Conservation (phyloP, 2,113 vertebrate genomes). For the Anoura caudifer region DNA sequence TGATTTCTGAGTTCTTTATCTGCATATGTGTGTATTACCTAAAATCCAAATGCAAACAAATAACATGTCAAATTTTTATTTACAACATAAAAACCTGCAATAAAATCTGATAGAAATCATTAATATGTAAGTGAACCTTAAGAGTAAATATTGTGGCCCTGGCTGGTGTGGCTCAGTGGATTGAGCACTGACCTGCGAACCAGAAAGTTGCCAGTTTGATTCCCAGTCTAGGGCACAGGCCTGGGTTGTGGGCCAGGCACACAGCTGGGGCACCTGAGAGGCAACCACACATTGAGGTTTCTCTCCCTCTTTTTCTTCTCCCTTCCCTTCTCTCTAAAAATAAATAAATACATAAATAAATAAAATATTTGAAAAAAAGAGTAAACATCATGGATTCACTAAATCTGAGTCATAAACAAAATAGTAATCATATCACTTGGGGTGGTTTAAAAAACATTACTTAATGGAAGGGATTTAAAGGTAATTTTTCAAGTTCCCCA, state of each 20-base stretch:
- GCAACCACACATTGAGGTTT: too few species aligned
- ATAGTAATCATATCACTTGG: not conserved
- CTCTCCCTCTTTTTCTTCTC: too few species aligned
- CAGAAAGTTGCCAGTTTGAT: too few species aligned
- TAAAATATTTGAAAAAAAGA: not conserved
- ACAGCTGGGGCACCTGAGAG: too few species aligned
- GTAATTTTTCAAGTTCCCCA: not conserved
- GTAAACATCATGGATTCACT: not conserved
- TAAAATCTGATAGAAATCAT: not conserved
- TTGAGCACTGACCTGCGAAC: too few species aligned
- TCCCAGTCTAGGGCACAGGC: too few species aligned
- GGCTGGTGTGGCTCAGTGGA: too few species aligned
- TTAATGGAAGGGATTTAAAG: not conserved
- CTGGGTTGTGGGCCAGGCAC: too few species aligned
- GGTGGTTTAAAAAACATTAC: not conserved
- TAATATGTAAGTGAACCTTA: not conserved
- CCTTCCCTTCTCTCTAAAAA: too few species aligned
- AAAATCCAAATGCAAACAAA: constrained; percentile 10
- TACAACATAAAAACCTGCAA: not conserved
- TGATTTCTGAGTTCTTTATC: not conserved
- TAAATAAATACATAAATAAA: too few species aligned
- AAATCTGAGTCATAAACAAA: not conserved
- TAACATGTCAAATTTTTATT: not conserved
- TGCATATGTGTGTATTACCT: not conserved
- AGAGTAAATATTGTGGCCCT: not conserved